Evolutionary conservation across 2,797 vertebrate genomes (phyloP).

Genomic region (Enteromius fasciolatus): DNA sequence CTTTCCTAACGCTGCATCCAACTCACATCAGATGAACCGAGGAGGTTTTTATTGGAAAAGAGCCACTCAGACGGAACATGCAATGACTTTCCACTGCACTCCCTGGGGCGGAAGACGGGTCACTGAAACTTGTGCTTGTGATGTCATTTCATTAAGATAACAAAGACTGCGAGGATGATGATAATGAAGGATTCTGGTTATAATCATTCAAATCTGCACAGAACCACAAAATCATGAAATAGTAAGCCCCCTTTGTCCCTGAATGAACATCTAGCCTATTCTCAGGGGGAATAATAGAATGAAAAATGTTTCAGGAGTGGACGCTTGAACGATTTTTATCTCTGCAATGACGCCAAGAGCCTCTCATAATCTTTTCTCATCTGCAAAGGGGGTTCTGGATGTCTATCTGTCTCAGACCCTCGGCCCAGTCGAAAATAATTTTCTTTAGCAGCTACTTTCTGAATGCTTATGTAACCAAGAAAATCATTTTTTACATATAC

Average conservation of each 20-base stretch:
- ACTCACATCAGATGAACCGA: neutral
- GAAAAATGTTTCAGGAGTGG: conserved; percentile 1
- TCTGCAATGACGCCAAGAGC: neutral
- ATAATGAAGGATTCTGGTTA: neutral
- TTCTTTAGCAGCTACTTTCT: neutral
- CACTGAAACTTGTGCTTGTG: conserved; percentile 15
- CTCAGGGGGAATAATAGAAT: neutral
- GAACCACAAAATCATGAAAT: neutral
- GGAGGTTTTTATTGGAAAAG: conserved; percentile 19
- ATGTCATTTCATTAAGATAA: conserved; percentile 34
- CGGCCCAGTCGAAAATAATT: neutral
- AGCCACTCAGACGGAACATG: conserved; percentile 24
- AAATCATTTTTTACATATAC: neutral
- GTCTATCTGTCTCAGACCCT: neutral
- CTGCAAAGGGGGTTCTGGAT: neutral
- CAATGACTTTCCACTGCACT: conserved; percentile 41
- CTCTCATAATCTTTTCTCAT: neutral
- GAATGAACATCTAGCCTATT: neutral
- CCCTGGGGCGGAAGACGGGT: conserved; percentile 33
- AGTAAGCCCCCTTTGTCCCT: neutral
- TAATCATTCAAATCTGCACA: neutral
- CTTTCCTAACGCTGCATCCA: neutral
- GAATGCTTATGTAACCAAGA: neutral
- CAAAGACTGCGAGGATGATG: conserved; percentile 9
- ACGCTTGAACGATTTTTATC: conserved; percentile 1